Percentiles rank a stretch among this genome's conserved stretches.
Evolutionary conservation across 1,140 invertebrate species (phyloP).

Genomic region (Drosophila takahashii): DNA sequence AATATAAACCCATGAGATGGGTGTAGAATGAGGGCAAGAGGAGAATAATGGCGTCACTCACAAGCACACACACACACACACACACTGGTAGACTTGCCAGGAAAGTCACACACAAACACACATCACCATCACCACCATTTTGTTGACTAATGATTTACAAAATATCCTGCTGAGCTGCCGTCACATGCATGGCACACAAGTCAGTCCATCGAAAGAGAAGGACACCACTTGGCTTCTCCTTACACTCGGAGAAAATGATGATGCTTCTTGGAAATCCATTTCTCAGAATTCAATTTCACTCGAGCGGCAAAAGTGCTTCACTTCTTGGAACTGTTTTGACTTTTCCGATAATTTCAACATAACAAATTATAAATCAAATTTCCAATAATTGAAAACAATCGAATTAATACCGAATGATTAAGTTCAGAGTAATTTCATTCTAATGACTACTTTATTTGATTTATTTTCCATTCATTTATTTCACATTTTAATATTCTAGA

Average conservation of each 20-base stretch:
- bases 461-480: no score
- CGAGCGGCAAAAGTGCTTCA: no score
- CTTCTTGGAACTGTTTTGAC: no score
- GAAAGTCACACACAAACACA: slow-evolving; percentile 1
- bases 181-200: slow-evolving; percentile 49
- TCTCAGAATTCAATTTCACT: no score
- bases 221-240: slow-evolving; percentile 33
- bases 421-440: no score
- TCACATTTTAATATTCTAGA: no score
- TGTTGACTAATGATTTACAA: slow-evolving; percentile 67
- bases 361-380: no score
- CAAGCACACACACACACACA: slow-evolving; percentile 9
- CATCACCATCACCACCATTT: slow-evolving; percentile 12
- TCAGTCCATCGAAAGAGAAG: slow-evolving; percentile 16
- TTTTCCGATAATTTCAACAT: no score
- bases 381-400: no score
- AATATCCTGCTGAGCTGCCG: slow-evolving; percentile 59
- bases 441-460: no score
- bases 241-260: slow-evolving; percentile 13
- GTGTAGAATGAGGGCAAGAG: slow-evolving; percentile 31
- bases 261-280: no score
- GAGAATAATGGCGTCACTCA: slow-evolving; percentile 49
- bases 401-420: no score
- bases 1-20: slow-evolving; percentile 6
- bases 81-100: neutral